Evolutionary conservation across 2,888 invertebrate species (phyloP), one percentile per base, ranked within the genome.

Genomic region (Tetranychus truncatus): DNA sequence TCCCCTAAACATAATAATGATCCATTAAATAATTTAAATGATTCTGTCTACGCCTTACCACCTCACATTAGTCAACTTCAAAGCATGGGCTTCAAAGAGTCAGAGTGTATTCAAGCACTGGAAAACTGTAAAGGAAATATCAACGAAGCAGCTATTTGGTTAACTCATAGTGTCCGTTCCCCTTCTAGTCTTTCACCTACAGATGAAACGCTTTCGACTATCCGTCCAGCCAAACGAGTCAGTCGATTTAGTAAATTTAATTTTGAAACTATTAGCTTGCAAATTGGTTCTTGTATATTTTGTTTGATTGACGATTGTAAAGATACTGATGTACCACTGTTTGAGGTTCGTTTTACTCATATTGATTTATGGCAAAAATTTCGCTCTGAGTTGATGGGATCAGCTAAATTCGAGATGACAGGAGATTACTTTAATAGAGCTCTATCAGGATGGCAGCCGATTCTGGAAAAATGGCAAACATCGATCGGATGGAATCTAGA

Each of bases 271-370:
- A 72, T 83, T 66, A 81, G 88, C 85, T 83, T 91, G 46, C 88
- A 87, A 79, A 89, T 89, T 0, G 88, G 88, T 76, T 87, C 88
- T 78, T 86, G 91, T 77, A 89, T 90, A 66, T 84, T 97, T 76
- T 95, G 94, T 82, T 88, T 99, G 11, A 96, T 99, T 81, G 97
- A 99, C 82, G 99, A 99, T 84, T 96, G 96, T 82, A 88, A 91
- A 79, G 95, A 96, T 83, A 92, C 94, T 0, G 95, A 97, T 84
- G 94, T 97, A 20, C 99, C 99, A 0, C 84, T 99, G 18, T 83
- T 94, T 18, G 95, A 97, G 82, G 82, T 96, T 18, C 87, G 89
- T 0, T 83, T 93, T 80, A 80, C 73, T 79, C 75, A 75, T 74
- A 71, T 76, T 15, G 55, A 71, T 20, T 24, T 75, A 6, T 77